These are phyloP conservation scores for Seira musarum DNA, from an alignment of 2,888 invertebrate genomes.

Conservation along the genomic window DNA sequence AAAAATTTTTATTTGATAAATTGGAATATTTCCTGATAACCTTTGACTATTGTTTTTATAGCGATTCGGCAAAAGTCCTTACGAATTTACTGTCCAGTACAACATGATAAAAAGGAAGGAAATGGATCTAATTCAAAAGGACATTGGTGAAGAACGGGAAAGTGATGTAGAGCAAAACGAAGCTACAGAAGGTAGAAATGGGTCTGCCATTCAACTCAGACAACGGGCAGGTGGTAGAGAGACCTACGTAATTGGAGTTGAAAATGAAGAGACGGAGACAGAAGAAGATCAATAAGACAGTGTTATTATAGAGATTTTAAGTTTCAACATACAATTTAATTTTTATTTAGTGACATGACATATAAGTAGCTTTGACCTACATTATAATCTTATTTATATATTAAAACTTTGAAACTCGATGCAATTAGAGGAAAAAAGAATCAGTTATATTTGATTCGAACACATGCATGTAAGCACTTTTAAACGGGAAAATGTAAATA, in stretches of 20 bases:
- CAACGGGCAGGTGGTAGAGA: slow-evolving; percentile 1
- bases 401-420: no score
- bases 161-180: slow-evolving; percentile 1
- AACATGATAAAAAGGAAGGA: slow-evolving; percentile 32
- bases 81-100: slow-evolving; percentile 60
- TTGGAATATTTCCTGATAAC: not conserved
- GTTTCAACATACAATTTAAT: no score
- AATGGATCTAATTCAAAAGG: slow-evolving; percentile 42
- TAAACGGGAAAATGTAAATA: no score
- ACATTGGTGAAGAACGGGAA: slow-evolving; percentile 16
- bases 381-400: no score
- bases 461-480: no score
- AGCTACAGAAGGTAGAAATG: slow-evolving; percentile 22
- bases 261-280: slow-evolving; percentile 44
- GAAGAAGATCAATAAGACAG: slow-evolving; percentile 17
- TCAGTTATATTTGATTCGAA: no score
- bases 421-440: no score
- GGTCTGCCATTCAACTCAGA: slow-evolving; percentile 30
- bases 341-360: no score
- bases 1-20: not conserved
- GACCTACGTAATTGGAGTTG: slow-evolving; percentile 34
- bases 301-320: no score
- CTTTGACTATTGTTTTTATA: slow-evolving; percentile 22
- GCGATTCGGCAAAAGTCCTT: slow-evolving; percentile 50
- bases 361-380: no score